Conservation (phyloP, 2,113 vertebrate genomes). For the Sorex fumeus region DNA sequence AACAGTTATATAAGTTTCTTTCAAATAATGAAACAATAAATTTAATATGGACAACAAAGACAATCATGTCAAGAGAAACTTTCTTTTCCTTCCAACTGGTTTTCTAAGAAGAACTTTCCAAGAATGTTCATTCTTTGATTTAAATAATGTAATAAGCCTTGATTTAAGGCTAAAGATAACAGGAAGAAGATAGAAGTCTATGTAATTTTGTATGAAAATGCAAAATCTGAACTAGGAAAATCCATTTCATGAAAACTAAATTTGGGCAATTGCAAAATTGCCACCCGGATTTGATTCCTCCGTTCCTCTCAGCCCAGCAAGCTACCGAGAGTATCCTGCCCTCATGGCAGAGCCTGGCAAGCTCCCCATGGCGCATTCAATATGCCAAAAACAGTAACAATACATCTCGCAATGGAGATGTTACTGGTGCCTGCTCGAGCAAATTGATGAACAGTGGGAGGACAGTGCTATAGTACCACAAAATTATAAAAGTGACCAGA, state of each 20-base stretch:
- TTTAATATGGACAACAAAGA: neutral
- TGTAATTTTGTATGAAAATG: neutral
- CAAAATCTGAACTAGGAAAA: neutral
- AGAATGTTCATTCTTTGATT: neutral
- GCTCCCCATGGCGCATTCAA: too few relatives aligned
- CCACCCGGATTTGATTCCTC: too few relatives aligned
- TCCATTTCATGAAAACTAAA: neutral
- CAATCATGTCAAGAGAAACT: neutral
- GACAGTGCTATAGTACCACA: too few relatives aligned
- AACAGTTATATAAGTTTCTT: neutral
- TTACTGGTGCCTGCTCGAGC: too few relatives aligned
- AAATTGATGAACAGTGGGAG: too few relatives aligned
- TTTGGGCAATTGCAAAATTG: neutral
- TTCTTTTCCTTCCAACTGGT: neutral
- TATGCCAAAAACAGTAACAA: too few relatives aligned
- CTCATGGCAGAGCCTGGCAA: too few relatives aligned
- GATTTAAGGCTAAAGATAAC: neutral
- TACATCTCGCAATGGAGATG: too few relatives aligned
- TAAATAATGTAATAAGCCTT: neutral
- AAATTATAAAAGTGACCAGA: neutral
- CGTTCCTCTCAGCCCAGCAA: too few relatives aligned
- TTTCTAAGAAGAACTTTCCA: constrained; percentile 8
- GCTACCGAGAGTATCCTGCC: too few relatives aligned
- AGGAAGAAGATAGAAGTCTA: neutral
- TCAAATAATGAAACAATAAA: neutral